These are phyloP conservation scores for Suncus etruscus DNA, from an alignment of 2,113 vertebrate genomes.

Conservation along the genomic window DNA sequence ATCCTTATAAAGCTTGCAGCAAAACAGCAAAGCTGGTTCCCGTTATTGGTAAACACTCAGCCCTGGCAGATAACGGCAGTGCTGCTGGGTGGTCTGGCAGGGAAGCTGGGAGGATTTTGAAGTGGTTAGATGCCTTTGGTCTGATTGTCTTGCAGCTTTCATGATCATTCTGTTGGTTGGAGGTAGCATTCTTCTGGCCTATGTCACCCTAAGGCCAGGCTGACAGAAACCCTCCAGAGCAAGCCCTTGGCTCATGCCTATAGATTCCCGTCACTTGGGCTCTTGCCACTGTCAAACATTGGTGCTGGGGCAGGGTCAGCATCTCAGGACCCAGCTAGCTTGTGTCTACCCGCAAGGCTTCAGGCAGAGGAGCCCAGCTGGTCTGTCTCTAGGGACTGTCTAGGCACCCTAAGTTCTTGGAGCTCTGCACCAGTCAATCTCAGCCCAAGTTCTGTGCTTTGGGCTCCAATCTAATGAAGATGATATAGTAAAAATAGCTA, in stretches of 20 bases:
- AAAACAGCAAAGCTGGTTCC: constrained; percentile 91
- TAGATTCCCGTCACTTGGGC: constrained; percentile 66
- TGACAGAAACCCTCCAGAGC: constrained; percentile 47
- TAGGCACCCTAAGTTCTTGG: constrained; percentile 54
- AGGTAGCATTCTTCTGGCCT: constrained; percentile 83
- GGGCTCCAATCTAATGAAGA: constrained; percentile 1
- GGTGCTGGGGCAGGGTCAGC: constrained; percentile 58
- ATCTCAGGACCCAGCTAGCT: constrained; percentile 43
- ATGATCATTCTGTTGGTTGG: constrained; percentile 82
- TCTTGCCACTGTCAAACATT: constrained; percentile 36
- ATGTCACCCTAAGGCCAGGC: constrained; percentile 64
- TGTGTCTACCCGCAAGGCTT: neutral
- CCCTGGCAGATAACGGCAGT: constrained; percentile 91
- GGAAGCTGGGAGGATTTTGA: constrained; percentile 87
- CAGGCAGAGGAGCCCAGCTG: constrained; percentile 46
- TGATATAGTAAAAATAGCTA: neutral
- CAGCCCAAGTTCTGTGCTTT: constrained; percentile 30
- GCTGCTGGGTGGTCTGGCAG: constrained; percentile 92
- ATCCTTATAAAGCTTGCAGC: constrained; percentile 92
- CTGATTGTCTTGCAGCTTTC: constrained; percentile 84
- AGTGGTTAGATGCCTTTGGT: constrained; percentile 87
- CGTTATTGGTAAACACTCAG: constrained; percentile 92
- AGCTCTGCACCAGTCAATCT: constrained; percentile 54
- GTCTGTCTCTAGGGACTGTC: constrained; percentile 15
- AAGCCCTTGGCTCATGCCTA: constrained; percentile 59